Base-by-base conservation (phyloP, 2,888 invertebrate genomes). In the Fragum fragum region DNA sequence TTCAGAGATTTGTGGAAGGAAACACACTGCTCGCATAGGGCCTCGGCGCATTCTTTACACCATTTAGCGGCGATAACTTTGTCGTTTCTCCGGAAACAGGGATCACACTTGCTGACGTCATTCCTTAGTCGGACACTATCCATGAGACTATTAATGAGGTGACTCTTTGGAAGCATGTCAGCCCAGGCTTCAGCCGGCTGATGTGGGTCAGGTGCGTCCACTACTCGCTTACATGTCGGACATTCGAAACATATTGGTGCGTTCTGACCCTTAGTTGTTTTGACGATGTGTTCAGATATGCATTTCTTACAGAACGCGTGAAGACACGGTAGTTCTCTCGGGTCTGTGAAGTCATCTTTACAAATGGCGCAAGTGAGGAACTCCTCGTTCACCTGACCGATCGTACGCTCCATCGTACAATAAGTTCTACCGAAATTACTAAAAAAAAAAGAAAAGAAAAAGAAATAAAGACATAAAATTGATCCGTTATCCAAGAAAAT, bases 221-320 rank as follows among this genome's bases (percentile, higher is more conserved):
- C 85, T 16, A 61, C 81, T 6, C 85, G 82, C 68, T 82, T 87
- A 73, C 89, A 89, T 57, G 79, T 81, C 16, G 89, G 89, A 61
- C 89, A 89, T 18, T 79, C 83, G 61, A 88, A 89, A 16, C 76
- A 85, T 32, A 79, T 82, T 0, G 83, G 85, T 28, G 81, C 82
- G 32, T 84, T 82, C 63, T 84, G 83, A 66, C 84, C 86, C 70
- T 86, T 85, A 11, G 86, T 83, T 11, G 81, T 47, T n/a, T 79
- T 79, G 61, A 79, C 57, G 26, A 88, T 85, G 42, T 88, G 86
- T 23, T 86, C 85, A 2, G 85, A 82, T n/a, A 89, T 61, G 32
- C 89, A 89, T 61, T 85, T 79, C 70, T 86, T 83, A 57, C 89
- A 89, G 76, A 89, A 89, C 23, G 87, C 82, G 59, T 89, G 89